These are phyloP conservation scores for Sphinx pinastri DNA, from an alignment of 2,888 invertebrate species.

Conservation along the genomic window DNA sequence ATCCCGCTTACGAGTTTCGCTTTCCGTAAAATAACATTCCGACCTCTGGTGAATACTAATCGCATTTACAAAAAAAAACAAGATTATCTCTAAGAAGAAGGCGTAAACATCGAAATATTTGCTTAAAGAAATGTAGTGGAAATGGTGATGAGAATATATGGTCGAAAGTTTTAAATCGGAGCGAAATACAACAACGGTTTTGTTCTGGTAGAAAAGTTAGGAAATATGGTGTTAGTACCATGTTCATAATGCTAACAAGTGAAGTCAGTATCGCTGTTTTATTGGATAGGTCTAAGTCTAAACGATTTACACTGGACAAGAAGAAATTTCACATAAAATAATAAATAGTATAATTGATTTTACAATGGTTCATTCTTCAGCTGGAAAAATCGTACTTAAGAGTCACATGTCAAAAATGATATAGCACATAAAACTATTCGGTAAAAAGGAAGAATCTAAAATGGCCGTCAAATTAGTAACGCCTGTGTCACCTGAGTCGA, in stretches of 20 bases:
- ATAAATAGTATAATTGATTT: not conserved
- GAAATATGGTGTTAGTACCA: too few species aligned
- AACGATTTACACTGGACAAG: not conserved
- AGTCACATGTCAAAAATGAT: not conserved
- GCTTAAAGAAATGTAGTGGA: not conserved
- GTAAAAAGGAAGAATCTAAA: conserved; percentile 42
- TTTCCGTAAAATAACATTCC: conserved; percentile 46
- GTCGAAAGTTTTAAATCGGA: not conserved
- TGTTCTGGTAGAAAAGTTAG: not conserved
- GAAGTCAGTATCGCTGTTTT: too few species aligned
- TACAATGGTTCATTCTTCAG: not conserved
- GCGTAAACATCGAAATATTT: not conserved
- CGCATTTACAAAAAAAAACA: not conserved
- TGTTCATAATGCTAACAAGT: too few species aligned
- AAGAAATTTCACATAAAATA: not conserved
- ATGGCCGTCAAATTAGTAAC: conserved; percentile 74
- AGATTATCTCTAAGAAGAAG: not conserved
- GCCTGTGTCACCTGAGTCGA: conserved; percentile 78
- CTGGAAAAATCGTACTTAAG: not conserved
- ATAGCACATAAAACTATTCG: not conserved
- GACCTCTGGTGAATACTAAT: conserved; percentile 9
- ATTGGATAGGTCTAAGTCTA: too few species aligned
- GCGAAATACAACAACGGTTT: not conserved
- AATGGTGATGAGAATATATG: not conserved
- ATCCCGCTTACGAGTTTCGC: conserved; percentile 63